phyloP scores from a whole-genome alignment of 2,113 vertebrate genomes.

The Protomyctophum bolini region DNA sequence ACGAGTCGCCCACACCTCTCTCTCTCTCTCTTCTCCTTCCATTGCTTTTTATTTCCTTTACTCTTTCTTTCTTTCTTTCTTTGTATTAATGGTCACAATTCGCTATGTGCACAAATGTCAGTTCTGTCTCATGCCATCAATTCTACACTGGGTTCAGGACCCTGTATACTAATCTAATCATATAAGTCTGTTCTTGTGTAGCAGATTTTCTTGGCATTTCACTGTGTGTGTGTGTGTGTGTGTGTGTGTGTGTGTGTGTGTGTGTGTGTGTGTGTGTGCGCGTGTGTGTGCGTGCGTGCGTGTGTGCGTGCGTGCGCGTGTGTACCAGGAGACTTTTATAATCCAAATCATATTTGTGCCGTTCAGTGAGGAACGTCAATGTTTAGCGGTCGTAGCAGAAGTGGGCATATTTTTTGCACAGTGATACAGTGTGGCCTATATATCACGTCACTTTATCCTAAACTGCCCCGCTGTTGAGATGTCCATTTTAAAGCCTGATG shows the following conservation, averaged over 20 bases:
- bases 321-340: conserved; percentile 10
- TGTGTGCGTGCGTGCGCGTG: conserved; percentile 2
- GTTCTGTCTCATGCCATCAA: conserved; percentile 35
- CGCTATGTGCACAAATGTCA: conserved; percentile 1
- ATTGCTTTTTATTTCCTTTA: conserved; percentile 6
- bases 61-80: conserved; percentile 8
- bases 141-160: conserved; percentile 26
- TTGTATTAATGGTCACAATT: conserved; percentile 17
- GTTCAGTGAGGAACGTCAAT: background rate
- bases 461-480: conserved; percentile 67
- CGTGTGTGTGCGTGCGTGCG: background rate
- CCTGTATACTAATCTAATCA: conserved; percentile 64
- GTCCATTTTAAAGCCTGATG: conserved; percentile 76
- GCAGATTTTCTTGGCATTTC: conserved; percentile 62
- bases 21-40: conserved; percentile 48
- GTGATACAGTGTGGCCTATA: conserved; percentile 58
- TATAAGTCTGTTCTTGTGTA: conserved; percentile 42
- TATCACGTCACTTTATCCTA: conserved; percentile 67
- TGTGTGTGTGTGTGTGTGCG: conserved; percentile 1
- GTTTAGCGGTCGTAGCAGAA: conserved; percentile 35
- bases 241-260: conserved; percentile 4
- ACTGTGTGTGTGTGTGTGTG: background rate
- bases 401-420: conserved; percentile 19
- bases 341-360: conserved; percentile 6
- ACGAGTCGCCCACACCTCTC: conserved; percentile 73